These are phyloP conservation scores for Zaprionus capensis DNA, from an alignment of 1,140 invertebrate genomes.

Conservation along the genomic window DNA sequence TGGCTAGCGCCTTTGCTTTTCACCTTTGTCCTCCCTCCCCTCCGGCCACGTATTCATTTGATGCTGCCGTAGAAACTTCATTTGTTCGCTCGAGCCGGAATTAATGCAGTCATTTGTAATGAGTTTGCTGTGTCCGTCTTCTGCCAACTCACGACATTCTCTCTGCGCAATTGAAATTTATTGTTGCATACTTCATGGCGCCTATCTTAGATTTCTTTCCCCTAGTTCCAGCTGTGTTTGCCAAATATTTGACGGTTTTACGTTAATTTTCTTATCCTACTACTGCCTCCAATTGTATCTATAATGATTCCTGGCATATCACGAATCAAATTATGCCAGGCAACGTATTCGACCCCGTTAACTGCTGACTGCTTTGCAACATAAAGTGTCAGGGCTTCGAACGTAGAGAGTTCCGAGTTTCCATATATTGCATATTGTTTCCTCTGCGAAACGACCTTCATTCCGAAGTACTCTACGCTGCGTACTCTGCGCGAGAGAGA, in stretches of 20 bases:
- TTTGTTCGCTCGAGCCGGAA: slow-evolving; percentile 71
- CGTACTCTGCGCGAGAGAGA: slow-evolving; percentile 16
- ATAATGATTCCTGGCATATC: slow-evolving; percentile 8
- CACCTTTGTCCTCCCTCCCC: slow-evolving; percentile 32
- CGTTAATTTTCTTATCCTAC: slow-evolving; percentile 59
- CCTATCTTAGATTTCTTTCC: slow-evolving; percentile 26
- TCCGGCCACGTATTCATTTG: slow-evolving; percentile 25
- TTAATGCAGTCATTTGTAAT: slow-evolving; percentile 83
- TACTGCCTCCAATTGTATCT: slow-evolving; percentile 60
- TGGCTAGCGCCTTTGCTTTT: slow-evolving; percentile 48
- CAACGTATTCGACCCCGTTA: slow-evolving; percentile 27
- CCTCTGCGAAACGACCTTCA: background rate
- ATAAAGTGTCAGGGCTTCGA: slow-evolving; percentile 53
- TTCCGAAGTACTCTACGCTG: background rate
- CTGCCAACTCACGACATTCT: slow-evolving; percentile 38
- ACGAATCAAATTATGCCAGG: slow-evolving; percentile 71
- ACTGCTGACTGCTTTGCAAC: slow-evolving; percentile 30
- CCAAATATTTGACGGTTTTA: slow-evolving; percentile 68
- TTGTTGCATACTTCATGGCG: slow-evolving; percentile 60
- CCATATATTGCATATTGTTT: background rate
- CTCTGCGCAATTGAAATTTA: slow-evolving; percentile 57
- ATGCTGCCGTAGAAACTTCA: slow-evolving; percentile 44
- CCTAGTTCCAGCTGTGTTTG: slow-evolving; percentile 34
- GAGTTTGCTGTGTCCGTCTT: slow-evolving; percentile 55
- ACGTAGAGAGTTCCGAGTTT: background rate